phyloP scores from a whole-genome alignment of 2,797 vertebrate genomes.

The Alfaro cultratus region DNA sequence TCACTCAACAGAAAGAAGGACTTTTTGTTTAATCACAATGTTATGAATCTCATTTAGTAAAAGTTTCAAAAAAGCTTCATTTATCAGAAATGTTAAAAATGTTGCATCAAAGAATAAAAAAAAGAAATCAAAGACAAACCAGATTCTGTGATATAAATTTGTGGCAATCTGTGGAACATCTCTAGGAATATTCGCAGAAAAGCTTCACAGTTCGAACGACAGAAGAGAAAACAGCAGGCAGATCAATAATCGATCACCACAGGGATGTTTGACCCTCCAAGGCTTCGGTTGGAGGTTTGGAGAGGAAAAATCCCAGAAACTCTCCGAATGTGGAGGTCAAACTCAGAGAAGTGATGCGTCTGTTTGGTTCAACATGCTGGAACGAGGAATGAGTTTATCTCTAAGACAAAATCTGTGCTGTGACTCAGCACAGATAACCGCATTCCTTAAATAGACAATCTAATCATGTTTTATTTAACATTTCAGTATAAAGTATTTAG shows the following conservation, averaged over 20 bases:
- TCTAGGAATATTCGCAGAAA: neutral
- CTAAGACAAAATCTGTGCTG: neutral
- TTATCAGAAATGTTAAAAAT: neutral
- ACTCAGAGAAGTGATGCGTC: conserved; percentile 9
- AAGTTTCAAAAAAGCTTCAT: neutral
- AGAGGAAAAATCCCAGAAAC: conserved; percentile 10
- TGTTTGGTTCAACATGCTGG: conserved; percentile 21
- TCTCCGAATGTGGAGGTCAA: conserved; percentile 31
- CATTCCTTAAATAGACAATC: neutral
- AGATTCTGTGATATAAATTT: neutral
- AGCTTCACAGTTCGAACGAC: neutral
- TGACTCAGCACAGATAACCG: neutral
- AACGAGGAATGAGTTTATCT: neutral
- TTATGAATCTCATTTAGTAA: neutral
- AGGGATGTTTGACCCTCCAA: conserved; percentile 46
- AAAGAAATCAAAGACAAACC: neutral
- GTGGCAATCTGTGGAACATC: neutral
- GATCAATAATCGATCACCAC: conserved; percentile 63
- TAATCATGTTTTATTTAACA: neutral
- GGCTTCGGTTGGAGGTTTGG: conserved; percentile 6
- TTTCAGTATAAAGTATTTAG: no score
- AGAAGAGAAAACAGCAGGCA: neutral
- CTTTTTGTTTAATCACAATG: neutral
- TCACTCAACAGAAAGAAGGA: neutral
- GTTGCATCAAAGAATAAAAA: no score